Base-by-base conservation (phyloP, 2,888 invertebrate genomes). In the Agrotis ipsilon region DNA sequence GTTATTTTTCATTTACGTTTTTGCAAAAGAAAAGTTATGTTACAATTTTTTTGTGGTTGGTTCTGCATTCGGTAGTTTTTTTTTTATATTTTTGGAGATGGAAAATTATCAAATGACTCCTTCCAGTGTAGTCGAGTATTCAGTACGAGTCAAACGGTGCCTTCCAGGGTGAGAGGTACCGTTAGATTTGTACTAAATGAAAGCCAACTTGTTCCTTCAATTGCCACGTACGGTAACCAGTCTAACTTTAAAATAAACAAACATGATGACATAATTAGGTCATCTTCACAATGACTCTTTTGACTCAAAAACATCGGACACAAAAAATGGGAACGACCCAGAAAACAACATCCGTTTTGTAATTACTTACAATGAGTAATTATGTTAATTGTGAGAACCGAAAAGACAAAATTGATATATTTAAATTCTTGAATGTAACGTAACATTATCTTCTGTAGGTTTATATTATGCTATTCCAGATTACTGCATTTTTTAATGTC, bases 241-340 rank as follows among this genome's bases (percentile, higher is more conserved):
- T 13, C 13, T 16, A 14, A 32, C n/a, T 13, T 2, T 13, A 13
- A 21, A 9, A 43, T 60, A 39, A 43, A 21, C 27, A 64, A 48
- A 32, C 32, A 32, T 1, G 32, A 48, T 39, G n/a, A n/a, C 21
- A 7, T 24, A 3, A 14, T 21, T n/a, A 19, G 32, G 55, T 71
- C 55, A 74, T 49, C 18, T 4, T 49, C 18, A 2, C 16, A 39
- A 16, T 57, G 57, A 75, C 24, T 57, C 9, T 66, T 64, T 65
- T 66, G 66, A 72, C 66, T 49, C 1, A 5, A 75, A 58, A 57
- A 24, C 3, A 51, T 45, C 14, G 0, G 39, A 57, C 45, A 58
- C 24, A 78, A 74, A 74, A 74, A 74, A 71, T 77, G 57, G 58
- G 58, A n/a, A 52, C n/a, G 72, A 58, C 74, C 52, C 62, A 48